These are phyloP conservation scores for Argyresthia goedartella DNA, from an alignment of 2,888 invertebrate species.

Conservation along the genomic window DNA sequence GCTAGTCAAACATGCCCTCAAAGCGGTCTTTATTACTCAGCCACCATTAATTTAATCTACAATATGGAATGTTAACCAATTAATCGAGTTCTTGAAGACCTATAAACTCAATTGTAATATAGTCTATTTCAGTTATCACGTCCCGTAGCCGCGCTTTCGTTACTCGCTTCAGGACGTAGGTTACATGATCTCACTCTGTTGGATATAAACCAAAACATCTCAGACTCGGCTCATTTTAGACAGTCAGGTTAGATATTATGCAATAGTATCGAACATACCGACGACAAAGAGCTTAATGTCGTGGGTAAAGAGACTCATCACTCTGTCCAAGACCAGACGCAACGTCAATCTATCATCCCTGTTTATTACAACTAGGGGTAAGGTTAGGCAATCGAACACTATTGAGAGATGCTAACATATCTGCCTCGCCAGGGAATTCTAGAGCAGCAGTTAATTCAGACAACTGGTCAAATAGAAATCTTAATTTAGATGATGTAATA, in stretches of 20 bases:
- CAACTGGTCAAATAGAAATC: not conserved
- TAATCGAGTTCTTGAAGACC: not conserved
- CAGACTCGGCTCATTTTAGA: conserved; percentile 10
- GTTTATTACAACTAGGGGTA: conserved; percentile 8
- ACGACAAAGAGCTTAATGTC: conserved; percentile 6
- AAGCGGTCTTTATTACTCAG: conserved; percentile 8
- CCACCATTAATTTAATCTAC: conserved; percentile 8
- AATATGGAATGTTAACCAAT: conserved; percentile 13
- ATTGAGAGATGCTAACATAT: conserved; percentile 6
- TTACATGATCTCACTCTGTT: conserved; percentile 11
- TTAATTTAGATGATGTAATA: not conserved
- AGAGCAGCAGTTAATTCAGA: not conserved
- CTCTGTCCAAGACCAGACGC: not conserved
- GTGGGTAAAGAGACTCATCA: conserved; percentile 8
- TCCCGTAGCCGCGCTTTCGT: conserved; percentile 5
- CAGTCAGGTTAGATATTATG: conserved; percentile 15
- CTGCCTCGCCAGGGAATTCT: conserved; percentile 9
- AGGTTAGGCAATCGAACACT: conserved; percentile 6
- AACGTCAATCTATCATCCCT: not conserved
- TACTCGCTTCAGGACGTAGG: conserved; percentile 12
- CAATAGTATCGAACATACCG: too few relatives aligned
- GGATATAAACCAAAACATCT: conserved; percentile 11
- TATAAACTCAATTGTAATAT: conserved; percentile 1
- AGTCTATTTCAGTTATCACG: conserved; percentile 4
- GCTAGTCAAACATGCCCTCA: conserved; percentile 14